Evolutionary conservation across 2,113 vertebrate species (phyloP).

Genomic region (Pseudorectes ferrugineus): DNA sequence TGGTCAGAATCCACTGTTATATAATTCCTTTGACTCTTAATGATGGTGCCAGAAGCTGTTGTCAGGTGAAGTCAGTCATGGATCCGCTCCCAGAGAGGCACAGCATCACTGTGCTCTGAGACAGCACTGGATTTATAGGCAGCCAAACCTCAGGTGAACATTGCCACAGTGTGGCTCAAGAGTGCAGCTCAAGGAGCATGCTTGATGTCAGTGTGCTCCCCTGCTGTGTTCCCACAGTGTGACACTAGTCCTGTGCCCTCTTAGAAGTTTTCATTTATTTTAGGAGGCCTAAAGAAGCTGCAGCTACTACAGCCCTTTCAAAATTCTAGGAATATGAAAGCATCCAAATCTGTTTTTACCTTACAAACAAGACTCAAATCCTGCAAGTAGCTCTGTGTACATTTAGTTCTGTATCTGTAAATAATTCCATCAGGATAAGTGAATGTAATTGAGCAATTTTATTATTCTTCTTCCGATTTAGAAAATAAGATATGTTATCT

Average conservation of each 20-base stretch:
- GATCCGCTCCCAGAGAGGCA: not conserved
- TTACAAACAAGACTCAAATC: not conserved
- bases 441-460: not conserved
- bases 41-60: not conserved
- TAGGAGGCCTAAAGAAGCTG: not conserved
- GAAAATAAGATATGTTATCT: not conserved
- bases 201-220: not conserved
- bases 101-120: not conserved
- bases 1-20: not conserved
- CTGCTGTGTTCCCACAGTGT: not conserved
- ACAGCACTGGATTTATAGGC: not conserved
- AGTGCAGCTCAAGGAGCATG: not conserved
- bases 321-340: not conserved
- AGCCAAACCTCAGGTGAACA: not conserved
- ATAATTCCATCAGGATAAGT: not conserved
- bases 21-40: not conserved
- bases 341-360: not conserved
- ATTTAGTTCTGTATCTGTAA: not conserved
- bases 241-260: not conserved
- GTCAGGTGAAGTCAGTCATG: not conserved
- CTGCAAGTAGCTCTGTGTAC: not conserved
- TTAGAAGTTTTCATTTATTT: not conserved
- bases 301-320: not conserved
- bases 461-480: not conserved
- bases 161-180: not conserved